Conservation (phyloP, 2,797 vertebrate genomes). For the Limnodromus scolopaceus region DNA sequence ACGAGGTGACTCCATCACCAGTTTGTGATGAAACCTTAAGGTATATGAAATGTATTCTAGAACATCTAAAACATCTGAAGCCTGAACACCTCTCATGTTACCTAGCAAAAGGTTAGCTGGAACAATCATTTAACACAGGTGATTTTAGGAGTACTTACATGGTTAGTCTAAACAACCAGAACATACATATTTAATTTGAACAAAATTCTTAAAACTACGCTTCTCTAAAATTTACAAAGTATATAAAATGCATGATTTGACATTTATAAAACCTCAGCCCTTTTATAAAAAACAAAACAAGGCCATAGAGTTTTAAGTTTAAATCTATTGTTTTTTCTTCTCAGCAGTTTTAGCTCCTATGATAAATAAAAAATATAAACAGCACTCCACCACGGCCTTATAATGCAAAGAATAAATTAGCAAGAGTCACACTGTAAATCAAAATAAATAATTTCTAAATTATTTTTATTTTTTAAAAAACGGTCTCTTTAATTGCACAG, state of each 20-base stretch:
- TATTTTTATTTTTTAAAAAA: background rate
- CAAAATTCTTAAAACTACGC: background rate
- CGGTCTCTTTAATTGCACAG: slow-evolving; percentile 63
- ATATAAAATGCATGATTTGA: slow-evolving; percentile 2
- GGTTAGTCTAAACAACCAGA: background rate
- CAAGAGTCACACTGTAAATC: slow-evolving; percentile 45
- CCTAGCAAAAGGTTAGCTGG: background rate
- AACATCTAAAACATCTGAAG: background rate
- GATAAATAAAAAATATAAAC: slow-evolving; percentile 6
- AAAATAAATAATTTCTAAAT: slow-evolving; percentile 63
- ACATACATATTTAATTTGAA: background rate
- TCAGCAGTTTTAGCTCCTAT: background rate
- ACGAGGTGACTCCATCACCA: background rate
- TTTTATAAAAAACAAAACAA: slow-evolving; percentile 42
- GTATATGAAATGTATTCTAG: background rate
- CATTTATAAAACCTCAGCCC: slow-evolving; percentile 40
- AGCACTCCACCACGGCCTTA: background rate
- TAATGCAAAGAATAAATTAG: slow-evolving; percentile 60
- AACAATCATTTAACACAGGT: background rate
- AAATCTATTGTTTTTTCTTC: background rate
- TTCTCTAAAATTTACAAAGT: slow-evolving; percentile 9
- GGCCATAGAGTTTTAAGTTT: background rate
- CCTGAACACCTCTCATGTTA: background rate
- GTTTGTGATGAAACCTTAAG: background rate
- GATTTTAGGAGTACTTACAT: background rate